phyloP scores from a whole-genome alignment of 2,888 invertebrate species.

The Apeira syringaria region DNA sequence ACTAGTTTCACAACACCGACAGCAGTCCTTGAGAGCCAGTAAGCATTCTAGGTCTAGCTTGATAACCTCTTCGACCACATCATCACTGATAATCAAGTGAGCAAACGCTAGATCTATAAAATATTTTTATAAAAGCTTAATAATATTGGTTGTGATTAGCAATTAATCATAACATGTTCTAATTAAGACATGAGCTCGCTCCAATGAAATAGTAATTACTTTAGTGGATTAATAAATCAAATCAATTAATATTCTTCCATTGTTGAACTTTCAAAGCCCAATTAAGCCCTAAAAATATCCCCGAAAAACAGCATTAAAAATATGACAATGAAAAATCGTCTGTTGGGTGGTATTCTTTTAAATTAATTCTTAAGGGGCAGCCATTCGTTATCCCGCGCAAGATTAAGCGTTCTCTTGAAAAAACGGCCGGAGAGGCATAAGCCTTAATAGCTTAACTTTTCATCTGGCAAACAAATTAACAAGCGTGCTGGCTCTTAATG shows the following conservation, averaged over 20 bases:
- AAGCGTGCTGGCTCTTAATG: slow-evolving; percentile 54
- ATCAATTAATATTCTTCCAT: slow-evolving; percentile 41
- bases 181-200: neutral
- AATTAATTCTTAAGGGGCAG: slow-evolving; percentile 73
- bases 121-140: too few relatives aligned
- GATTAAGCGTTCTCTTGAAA: slow-evolving; percentile 60
- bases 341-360: slow-evolving; percentile 40
- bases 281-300: slow-evolving; percentile 58
- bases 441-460: slow-evolving; percentile 81
- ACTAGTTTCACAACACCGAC: too few relatives aligned
- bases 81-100: too few relatives aligned
- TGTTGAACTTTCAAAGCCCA: slow-evolving; percentile 48
- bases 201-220: slow-evolving; percentile 9
- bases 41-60: too few relatives aligned
- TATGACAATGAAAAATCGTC: slow-evolving; percentile 66
- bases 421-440: slow-evolving; percentile 54
- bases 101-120: too few relatives aligned
- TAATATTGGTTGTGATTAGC: too few relatives aligned
- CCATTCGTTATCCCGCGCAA: slow-evolving; percentile 48
- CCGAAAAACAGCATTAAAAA: slow-evolving; percentile 25
- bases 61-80: too few relatives aligned
- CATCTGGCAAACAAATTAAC: slow-evolving; percentile 78
- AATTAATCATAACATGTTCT: neutral
- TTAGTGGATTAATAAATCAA: slow-evolving; percentile 18
- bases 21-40: too few relatives aligned